A percentile compares a stretch with the other conserved stretches of the same genome.
Evolutionary conservation across 2,888 invertebrate species (phyloP).

Genomic region (Lochmaea crataegi): DNA sequence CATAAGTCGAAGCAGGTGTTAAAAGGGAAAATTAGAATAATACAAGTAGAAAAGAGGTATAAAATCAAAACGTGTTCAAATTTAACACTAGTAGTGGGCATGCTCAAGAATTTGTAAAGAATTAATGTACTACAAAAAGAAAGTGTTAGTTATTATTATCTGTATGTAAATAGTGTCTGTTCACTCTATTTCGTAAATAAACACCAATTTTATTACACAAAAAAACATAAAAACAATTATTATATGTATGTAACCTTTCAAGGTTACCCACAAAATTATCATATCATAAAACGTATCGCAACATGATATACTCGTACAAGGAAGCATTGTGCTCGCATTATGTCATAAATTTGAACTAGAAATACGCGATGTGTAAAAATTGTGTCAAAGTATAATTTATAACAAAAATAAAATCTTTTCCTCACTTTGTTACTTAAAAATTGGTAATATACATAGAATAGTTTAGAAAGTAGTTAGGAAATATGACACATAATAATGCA

Average conservation of each 20-base stretch:
- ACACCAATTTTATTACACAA: background rate
- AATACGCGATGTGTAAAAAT: conserved; percentile 27
- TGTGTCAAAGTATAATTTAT: conserved; percentile 19
- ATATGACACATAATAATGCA: too few relatives aligned
- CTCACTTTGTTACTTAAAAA: conserved; percentile 2
- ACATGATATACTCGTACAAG: background rate
- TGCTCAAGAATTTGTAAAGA: too few relatives aligned
- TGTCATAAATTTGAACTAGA: conserved; percentile 34
- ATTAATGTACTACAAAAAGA: background rate
- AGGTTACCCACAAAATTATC: conserved; percentile 12
- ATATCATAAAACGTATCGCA: background rate
- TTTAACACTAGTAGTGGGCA: too few relatives aligned
- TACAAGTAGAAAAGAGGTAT: too few relatives aligned
- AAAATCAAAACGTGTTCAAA: too few relatives aligned
- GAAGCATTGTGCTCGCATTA: conserved; percentile 22
- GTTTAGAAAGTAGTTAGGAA: background rate
- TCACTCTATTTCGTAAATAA: background rate
- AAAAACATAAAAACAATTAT: background rate
- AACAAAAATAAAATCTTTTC: conserved; percentile 12
- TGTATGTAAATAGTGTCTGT: background rate
- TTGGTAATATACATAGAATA: background rate
- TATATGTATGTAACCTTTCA: conserved; percentile 7
- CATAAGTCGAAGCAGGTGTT: too few relatives aligned
- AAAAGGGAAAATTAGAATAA: too few relatives aligned
- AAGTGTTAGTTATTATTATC: background rate